phyloP scores from a whole-genome alignment of 2,888 invertebrate species.

The Oxyteleia sp. region DNA sequence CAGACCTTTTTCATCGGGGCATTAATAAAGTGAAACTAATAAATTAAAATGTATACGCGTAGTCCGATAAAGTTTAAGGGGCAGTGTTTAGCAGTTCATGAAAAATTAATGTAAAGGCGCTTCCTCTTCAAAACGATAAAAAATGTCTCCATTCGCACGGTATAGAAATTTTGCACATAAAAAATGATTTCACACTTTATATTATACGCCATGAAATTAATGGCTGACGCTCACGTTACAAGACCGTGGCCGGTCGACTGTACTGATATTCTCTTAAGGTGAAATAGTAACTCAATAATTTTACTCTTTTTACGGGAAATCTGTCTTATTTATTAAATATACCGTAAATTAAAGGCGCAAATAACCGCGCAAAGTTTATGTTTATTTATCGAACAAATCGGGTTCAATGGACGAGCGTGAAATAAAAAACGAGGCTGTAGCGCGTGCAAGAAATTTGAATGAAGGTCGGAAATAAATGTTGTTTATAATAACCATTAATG shows the following conservation, averaged over 20 bases:
- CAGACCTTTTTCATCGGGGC: too few relatives aligned
- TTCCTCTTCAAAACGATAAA: constrained; percentile 5
- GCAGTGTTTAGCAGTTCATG: constrained; percentile 12
- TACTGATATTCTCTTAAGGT: constrained; percentile 23
- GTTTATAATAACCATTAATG: background rate
- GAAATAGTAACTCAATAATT: constrained; percentile 7
- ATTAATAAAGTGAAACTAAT: too few relatives aligned
- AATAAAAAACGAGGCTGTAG: too few relatives aligned
- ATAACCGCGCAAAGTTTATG: constrained; percentile 2
- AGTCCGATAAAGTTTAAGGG: constrained; percentile 1
- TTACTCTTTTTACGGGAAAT: constrained; percentile 16
- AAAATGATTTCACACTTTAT: constrained; percentile 46
- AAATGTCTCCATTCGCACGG: constrained; percentile 22
- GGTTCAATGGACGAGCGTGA: background rate
- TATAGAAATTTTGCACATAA: constrained; percentile 42
- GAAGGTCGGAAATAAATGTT: background rate
- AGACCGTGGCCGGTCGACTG: constrained; percentile 3
- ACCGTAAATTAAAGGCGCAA: background rate
- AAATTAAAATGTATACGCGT: background rate
- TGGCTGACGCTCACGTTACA: constrained; percentile 35
- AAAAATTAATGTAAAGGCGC: constrained; percentile 25
- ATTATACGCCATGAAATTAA: constrained; percentile 29
- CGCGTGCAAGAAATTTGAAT: background rate
- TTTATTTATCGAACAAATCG: background rate
- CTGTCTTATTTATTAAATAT: constrained; percentile 12